phyloP scores from a whole-genome alignment of 1,140 invertebrate genomes.

The Drosophila sturtevanti region DNA sequence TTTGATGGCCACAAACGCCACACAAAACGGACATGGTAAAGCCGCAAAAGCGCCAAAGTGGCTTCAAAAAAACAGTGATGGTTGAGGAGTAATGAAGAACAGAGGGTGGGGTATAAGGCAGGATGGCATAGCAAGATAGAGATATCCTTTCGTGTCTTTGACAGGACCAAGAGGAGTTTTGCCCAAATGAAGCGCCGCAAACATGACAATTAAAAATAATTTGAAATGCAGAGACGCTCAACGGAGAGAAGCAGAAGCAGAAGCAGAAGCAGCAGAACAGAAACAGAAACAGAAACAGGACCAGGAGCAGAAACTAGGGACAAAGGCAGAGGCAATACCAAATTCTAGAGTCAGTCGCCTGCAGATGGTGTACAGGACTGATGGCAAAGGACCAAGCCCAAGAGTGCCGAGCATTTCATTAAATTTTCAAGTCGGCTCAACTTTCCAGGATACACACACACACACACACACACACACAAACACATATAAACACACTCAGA shows the following conservation, averaged over 20 bases:
- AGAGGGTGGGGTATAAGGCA: neutral
- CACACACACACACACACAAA: conserved; percentile 10
- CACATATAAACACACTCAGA: conserved; percentile 11
- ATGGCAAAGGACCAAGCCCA: conserved; percentile 6
- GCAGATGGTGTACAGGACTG: conserved; percentile 5
- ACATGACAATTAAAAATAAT: conserved; percentile 80
- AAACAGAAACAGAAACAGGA: neutral
- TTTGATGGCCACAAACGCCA: conserved; percentile 63
- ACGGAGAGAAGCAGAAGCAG: neutral
- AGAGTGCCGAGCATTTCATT: conserved; percentile 65
- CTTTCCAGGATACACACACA: conserved; percentile 50
- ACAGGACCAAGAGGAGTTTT: conserved; percentile 9
- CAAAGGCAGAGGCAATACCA: neutral
- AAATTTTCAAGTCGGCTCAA: conserved; percentile 75
- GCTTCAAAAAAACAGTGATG: neutral
- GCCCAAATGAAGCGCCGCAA: conserved; percentile 45
- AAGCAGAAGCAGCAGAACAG: neutral
- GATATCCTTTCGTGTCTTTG: conserved; percentile 26
- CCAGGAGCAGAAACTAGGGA: no score
- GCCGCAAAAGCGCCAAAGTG: conserved; percentile 6
- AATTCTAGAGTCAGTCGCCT: neutral
- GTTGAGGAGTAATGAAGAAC: neutral
- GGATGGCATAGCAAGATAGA: neutral
- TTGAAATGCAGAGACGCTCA: conserved; percentile 68
- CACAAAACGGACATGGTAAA: conserved; percentile 12